phyloP scores from a whole-genome alignment of 2,888 invertebrate species.

The Malthinus seriepunctatus region DNA sequence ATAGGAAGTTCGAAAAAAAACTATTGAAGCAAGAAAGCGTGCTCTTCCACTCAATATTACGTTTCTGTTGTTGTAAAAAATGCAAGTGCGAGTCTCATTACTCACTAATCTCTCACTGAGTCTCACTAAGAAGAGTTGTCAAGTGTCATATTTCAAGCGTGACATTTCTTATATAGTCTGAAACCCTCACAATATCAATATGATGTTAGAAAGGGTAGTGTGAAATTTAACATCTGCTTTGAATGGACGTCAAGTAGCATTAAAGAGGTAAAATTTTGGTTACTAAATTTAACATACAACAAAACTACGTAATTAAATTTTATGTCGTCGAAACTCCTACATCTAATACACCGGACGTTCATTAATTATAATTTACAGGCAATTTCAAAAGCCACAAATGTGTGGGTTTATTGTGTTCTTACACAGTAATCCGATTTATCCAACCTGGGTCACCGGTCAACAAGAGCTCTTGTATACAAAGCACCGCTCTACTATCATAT shows the following conservation, averaged over 20 bases:
- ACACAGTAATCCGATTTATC: constrained; percentile 25
- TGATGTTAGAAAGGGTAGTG: constrained; percentile 26
- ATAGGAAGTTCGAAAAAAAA: no score
- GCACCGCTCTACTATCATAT: constrained; percentile 11
- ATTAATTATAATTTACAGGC: constrained; percentile 30
- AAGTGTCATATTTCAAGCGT: constrained; percentile 32
- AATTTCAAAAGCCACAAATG: constrained; percentile 25
- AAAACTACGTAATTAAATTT: constrained; percentile 21
- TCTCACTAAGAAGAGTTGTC: constrained; percentile 33
- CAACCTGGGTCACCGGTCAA: constrained; percentile 21
- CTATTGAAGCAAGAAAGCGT: background rate
- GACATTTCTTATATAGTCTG: constrained; percentile 31
- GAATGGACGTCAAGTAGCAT: constrained; percentile 15
- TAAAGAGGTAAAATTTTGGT: constrained; percentile 3
- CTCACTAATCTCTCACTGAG: constrained; percentile 37
- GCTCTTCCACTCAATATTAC: constrained; percentile 20
- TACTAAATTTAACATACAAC: constrained; percentile 7
- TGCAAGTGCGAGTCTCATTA: constrained; percentile 36
- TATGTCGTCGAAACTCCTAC: constrained; percentile 17
- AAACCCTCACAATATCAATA: constrained; percentile 28
- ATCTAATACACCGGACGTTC: constrained; percentile 25
- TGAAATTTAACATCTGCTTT: constrained; percentile 26
- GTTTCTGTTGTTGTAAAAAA: constrained; percentile 29
- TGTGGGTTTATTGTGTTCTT: constrained; percentile 28
- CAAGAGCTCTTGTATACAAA: constrained; percentile 21